phyloP scores from a whole-genome alignment of 2,888 invertebrate genomes.

The Lasiommata megera region DNA sequence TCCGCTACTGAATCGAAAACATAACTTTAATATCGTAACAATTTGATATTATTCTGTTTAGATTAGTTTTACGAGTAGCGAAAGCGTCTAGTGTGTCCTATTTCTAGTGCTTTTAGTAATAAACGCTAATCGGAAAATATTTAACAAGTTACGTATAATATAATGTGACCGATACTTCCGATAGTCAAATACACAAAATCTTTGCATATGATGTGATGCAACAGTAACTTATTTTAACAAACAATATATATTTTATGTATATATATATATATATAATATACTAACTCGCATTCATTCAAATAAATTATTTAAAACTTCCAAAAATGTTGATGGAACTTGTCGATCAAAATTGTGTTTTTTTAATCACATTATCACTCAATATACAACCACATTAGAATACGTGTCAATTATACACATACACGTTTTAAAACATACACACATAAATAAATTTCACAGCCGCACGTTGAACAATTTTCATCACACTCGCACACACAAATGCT shows the following conservation, averaged over 20 bases:
- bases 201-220: slow-evolving; percentile 25
- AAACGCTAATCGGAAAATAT: slow-evolving; percentile 23
- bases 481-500: slow-evolving; percentile 2
- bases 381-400: neutral
- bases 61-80: slow-evolving; percentile 11
- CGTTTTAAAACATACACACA: neutral
- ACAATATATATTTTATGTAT: neutral
- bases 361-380: neutral
- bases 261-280: neutral
- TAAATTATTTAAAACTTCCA: neutral
- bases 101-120: slow-evolving; percentile 24
- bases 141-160: slow-evolving; percentile 24
- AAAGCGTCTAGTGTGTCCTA: slow-evolving; percentile 20
- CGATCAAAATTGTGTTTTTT: neutral
- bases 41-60: neutral
- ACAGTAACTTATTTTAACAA: slow-evolving; percentile 3
- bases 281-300: neutral
- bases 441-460: neutral
- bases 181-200: slow-evolving; percentile 6
- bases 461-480: neutral
- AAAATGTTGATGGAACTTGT: neutral
- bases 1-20: slow-evolving; percentile 14
- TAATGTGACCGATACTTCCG: neutral
- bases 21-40: too few species aligned
- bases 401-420: neutral